A percentile compares a stretch with the other conserved stretches of the same genome.
Conservation (phyloP, 1,140 invertebrate genomes). For the Meteorus sp. region DNA sequence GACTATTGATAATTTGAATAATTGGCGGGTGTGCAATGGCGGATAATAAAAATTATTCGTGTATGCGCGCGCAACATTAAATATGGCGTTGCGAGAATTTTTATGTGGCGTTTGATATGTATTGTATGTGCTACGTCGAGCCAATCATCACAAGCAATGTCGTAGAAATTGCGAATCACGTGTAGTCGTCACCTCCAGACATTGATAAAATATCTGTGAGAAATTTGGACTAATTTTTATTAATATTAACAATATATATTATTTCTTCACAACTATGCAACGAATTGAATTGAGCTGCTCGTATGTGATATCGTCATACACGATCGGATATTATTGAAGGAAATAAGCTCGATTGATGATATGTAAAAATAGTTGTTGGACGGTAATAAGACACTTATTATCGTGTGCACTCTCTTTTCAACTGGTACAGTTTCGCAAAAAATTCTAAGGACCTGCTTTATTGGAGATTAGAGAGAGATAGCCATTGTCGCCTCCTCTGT, state of each 20-base stretch:
- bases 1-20: constrained; percentile 6
- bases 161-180: constrained; percentile 23
- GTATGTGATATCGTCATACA: too few species aligned
- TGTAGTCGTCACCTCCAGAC: constrained; percentile 5
- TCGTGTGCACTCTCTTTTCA: constrained; percentile 29
- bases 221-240: neutral
- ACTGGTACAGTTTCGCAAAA: constrained; percentile 30
- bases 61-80: too few species aligned
- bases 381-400: constrained; percentile 26
- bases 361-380: constrained; percentile 7
- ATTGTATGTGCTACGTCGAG: too few species aligned
- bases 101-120: too few species aligned
- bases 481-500: constrained; percentile 26
- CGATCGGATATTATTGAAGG: neutral
- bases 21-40: too few species aligned
- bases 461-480: constrained; percentile 35
- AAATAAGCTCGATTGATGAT: neutral
- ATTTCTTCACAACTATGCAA: too few species aligned
- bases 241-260: too few species aligned
- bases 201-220: constrained; percentile 12
- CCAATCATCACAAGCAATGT: constrained; percentile 26
- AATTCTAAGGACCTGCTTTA: constrained; percentile 30
- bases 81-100: too few species aligned
- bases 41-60: too few species aligned
- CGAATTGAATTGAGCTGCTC: too few species aligned